Percentiles rank a stretch among this genome's conserved stretches.
Evolutionary conservation across 2,888 invertebrate genomes (phyloP).

Genomic region (Ophion ellenae): DNA sequence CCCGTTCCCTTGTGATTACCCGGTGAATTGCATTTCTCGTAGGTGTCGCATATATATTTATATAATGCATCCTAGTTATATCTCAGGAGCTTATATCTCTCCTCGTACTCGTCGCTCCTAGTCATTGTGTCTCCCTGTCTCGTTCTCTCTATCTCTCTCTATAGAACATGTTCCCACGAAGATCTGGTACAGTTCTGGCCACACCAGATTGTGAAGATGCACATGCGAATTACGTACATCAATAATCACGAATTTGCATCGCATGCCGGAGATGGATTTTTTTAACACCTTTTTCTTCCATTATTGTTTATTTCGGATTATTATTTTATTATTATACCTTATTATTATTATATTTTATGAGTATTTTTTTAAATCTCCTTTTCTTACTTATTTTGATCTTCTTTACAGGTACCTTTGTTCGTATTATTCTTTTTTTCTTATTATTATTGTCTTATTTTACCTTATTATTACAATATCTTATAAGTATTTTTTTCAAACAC

Average conservation of each 20-base stretch:
- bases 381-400: too few relatives aligned
- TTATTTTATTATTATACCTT: too few relatives aligned
- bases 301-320: too few relatives aligned
- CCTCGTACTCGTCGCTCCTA: constrained; percentile 29
- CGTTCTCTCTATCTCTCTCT: background rate
- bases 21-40: constrained; percentile 79
- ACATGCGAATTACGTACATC: background rate
- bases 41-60: constrained; percentile 48
- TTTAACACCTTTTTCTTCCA: background rate
- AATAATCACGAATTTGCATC: background rate
- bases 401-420: too few relatives aligned
- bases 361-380: too few relatives aligned
- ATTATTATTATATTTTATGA: too few relatives aligned
- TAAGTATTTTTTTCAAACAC: too few relatives aligned
- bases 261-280: background rate
- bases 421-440: too few relatives aligned
- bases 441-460: too few relatives aligned
- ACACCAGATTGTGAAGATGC: background rate
- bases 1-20: constrained; percentile 80
- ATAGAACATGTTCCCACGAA: constrained; percentile 15
- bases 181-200: background rate
- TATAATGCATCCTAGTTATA: background rate
- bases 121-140: background rate
- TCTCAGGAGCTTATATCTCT: constrained; percentile 50
- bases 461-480: too few relatives aligned